These are phyloP conservation scores for Elymnias hypermnestra DNA, from an alignment of 1,140 invertebrate genomes.

Conservation along the genomic window DNA sequence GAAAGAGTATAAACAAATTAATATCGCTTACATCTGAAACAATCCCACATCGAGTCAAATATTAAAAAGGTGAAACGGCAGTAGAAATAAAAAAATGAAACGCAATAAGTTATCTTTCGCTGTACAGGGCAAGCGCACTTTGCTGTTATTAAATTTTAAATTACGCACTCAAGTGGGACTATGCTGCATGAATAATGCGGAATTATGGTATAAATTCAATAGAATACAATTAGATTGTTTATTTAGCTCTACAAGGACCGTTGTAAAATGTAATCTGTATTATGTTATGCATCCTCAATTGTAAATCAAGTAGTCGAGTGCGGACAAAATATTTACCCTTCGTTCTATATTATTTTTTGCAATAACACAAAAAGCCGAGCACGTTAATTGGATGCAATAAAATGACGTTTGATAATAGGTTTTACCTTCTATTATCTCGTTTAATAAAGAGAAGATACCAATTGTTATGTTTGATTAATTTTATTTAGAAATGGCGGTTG, in stretches of 20 bases:
- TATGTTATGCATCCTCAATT: neutral
- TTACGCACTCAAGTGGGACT: constrained; percentile 40
- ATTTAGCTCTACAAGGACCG: constrained; percentile 3
- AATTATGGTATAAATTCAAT: constrained; percentile 26
- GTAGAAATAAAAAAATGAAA: constrained; percentile 19
- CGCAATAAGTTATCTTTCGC: constrained; percentile 25
- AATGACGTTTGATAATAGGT: too few relatives aligned
- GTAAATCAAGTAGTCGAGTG: too few relatives aligned
- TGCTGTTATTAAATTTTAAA: constrained; percentile 46
- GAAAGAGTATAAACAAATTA: neutral
- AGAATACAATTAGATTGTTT: constrained; percentile 23
- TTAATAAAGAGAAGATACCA: too few relatives aligned
- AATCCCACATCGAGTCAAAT: constrained; percentile 13
- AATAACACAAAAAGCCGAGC: too few relatives aligned
- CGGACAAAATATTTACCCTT: too few relatives aligned
- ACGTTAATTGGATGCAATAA: too few relatives aligned
- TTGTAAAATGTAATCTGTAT: neutral
- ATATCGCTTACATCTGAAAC: neutral
- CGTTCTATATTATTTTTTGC: too few relatives aligned
- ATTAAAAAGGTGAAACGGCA: constrained; percentile 18
- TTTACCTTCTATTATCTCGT: too few relatives aligned
- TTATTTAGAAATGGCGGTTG: too few relatives aligned
- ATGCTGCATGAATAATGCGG: constrained; percentile 46
- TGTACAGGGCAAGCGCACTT: constrained; percentile 25
- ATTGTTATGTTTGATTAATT: too few relatives aligned